Percentiles rank a stretch among this genome's conserved stretches.
Evolutionary conservation across 2,113 vertebrate genomes (phyloP).

Genomic region (Percina caprodes): DNA sequence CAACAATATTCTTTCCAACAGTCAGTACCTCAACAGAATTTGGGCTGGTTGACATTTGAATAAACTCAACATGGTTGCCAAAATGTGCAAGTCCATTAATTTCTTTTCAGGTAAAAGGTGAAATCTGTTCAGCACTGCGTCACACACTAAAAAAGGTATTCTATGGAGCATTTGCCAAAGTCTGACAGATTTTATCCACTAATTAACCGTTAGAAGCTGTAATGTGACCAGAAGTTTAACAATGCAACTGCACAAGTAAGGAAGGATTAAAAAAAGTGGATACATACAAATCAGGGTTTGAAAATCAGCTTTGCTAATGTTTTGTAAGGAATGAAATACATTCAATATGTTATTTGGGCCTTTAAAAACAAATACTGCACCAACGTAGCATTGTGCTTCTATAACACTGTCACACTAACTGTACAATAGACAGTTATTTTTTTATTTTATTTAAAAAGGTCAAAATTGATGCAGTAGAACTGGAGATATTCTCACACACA

Average conservation of each 20-base stretch:
- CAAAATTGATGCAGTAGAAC: not conserved
- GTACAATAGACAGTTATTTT: not conserved
- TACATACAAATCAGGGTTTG: too few species aligned
- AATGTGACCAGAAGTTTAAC: too few species aligned
- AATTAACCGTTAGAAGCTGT: too few species aligned
- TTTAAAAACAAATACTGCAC: not conserved
- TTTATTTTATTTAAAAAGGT: not conserved
- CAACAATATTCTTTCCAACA: constrained; percentile 6
- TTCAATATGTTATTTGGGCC: too few species aligned
- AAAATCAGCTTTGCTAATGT: too few species aligned
- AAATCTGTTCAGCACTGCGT: not conserved
- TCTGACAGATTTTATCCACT: too few species aligned
- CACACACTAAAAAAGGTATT: not conserved
- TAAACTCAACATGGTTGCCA: not conserved
- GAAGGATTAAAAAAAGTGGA: too few species aligned
- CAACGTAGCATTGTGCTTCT: not conserved
- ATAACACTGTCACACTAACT: not conserved
- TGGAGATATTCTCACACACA: too few species aligned
- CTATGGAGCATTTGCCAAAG: too few species aligned
- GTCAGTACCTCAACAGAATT: constrained; percentile 1
- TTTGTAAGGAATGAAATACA: too few species aligned
- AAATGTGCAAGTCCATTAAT: not conserved
- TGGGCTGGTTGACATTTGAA: not conserved
- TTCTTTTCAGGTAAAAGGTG: not conserved
- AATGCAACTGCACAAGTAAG: too few species aligned